phyloP scores from a whole-genome alignment of 2,797 vertebrate species.

The Mareca strepera region DNA sequence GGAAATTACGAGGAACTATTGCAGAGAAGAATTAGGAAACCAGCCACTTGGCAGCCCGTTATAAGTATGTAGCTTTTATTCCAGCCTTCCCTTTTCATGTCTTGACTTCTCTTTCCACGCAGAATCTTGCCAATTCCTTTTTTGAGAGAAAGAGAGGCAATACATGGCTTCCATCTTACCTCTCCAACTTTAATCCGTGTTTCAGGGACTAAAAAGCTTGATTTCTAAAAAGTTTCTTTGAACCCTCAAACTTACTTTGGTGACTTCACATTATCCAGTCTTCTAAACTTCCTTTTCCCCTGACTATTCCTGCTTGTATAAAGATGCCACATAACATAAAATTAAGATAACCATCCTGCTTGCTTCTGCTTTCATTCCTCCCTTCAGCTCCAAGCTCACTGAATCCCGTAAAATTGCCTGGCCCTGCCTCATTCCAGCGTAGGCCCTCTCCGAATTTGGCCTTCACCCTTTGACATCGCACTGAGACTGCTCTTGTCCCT shows the following conservation, averaged over 20 bases:
- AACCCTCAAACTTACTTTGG: neutral
- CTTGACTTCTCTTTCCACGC: neutral
- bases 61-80: neutral
- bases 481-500: neutral
- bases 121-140: neutral
- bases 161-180: neutral
- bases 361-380: neutral
- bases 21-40: neutral
- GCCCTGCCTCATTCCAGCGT: neutral
- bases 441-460: fast-evolving
- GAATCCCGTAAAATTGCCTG: neutral
- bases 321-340: neutral
- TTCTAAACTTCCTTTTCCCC: neutral
- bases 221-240: neutral
- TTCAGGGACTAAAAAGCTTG: neutral
- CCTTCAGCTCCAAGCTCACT: neutral
- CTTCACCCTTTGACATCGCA: neutral
- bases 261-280: neutral
- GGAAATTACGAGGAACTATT: neutral
- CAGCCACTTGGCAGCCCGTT: neutral
- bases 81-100: neutral
- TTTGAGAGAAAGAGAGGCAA: neutral
- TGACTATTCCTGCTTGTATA: neutral
- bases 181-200: neutral
- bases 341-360: neutral